phyloP scores from a whole-genome alignment of 2,888 invertebrate species.

The Chironomus tentans region DNA sequence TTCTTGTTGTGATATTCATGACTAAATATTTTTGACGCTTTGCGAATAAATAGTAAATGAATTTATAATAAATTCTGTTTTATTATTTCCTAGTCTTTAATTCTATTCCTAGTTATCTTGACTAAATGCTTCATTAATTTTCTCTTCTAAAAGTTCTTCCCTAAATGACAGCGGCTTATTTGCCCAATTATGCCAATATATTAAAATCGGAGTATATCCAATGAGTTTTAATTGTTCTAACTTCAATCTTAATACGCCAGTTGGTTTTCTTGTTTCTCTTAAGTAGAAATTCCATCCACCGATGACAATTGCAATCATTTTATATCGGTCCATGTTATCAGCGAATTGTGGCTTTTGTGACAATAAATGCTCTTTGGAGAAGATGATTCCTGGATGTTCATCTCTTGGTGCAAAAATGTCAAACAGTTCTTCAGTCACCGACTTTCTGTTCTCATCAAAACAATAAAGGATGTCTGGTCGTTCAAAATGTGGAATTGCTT shows the following conservation, averaged over 20 bases:
- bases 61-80: neutral
- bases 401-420: slow-evolving; percentile 40
- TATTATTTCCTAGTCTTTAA: neutral
- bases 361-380: slow-evolving; percentile 32
- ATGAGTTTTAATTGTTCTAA: slow-evolving; percentile 52
- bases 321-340: slow-evolving; percentile 30
- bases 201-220: slow-evolving; percentile 51
- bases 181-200: slow-evolving; percentile 35
- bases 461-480: slow-evolving; percentile 55
- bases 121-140: neutral
- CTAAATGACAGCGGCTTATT: neutral
- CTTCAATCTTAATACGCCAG: slow-evolving; percentile 54
- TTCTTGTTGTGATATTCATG: no score
- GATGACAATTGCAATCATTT: slow-evolving; percentile 51
- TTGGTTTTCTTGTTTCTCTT: slow-evolving; percentile 43
- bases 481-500: slow-evolving; percentile 60
- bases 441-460: slow-evolving; percentile 45
- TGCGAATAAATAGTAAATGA: neutral
- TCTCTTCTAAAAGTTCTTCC: neutral
- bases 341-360: slow-evolving; percentile 29
- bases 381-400: slow-evolving; percentile 43
- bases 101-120: neutral
- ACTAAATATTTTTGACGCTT: neutral
- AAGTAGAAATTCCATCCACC: slow-evolving; percentile 54
- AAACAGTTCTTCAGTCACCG: slow-evolving; percentile 44